A percentile compares a stretch with the other conserved stretches of the same genome.
Evolutionary conservation across 2,888 invertebrate genomes (phyloP).

Genomic region (Phengaris alcon): DNA sequence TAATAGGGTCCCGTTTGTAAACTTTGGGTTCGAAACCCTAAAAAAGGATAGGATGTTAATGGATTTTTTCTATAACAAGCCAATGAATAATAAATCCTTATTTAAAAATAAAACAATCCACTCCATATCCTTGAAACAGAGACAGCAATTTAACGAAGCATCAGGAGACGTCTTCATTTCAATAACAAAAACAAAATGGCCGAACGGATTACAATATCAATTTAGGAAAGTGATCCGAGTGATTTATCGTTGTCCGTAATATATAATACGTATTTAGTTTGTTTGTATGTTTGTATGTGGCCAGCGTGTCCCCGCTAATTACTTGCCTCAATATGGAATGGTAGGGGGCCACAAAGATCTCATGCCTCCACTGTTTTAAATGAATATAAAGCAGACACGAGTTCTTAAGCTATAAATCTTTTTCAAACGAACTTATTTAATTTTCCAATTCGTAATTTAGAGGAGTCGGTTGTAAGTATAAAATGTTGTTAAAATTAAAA

Average conservation of each 20-base stretch:
- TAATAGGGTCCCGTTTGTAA: too few relatives aligned
- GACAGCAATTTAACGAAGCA: slow-evolving; percentile 79
- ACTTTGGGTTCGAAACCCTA: too few relatives aligned
- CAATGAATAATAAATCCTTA: neutral
- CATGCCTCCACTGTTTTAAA: slow-evolving; percentile 23
- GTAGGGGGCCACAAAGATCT: slow-evolving; percentile 21
- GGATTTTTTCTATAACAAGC: too few relatives aligned
- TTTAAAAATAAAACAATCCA: slow-evolving; percentile 34
- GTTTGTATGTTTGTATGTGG: slow-evolving; percentile 21
- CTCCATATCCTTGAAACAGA: slow-evolving; percentile 34
- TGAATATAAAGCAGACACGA: slow-evolving; percentile 24
- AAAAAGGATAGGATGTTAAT: too few relatives aligned
- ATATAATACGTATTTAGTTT: slow-evolving; percentile 33
- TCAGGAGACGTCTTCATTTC: slow-evolving; percentile 73
- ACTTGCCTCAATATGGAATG: slow-evolving; percentile 35
- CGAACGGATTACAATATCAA: slow-evolving; percentile 77
- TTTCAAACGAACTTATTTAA: slow-evolving; percentile 22
- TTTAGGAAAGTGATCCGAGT: slow-evolving; percentile 76
- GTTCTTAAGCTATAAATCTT: slow-evolving; percentile 23
- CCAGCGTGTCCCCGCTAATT: slow-evolving; percentile 37
- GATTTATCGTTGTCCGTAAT: slow-evolving; percentile 72
- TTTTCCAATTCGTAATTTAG: slow-evolving; percentile 22
- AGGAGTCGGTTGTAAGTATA: neutral
- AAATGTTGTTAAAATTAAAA: neutral
- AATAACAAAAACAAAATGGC: slow-evolving; percentile 66